These are phyloP conservation scores for Mohoua ochrocephala DNA, from an alignment of 2,113 vertebrate genomes.

Conservation along the genomic window DNA sequence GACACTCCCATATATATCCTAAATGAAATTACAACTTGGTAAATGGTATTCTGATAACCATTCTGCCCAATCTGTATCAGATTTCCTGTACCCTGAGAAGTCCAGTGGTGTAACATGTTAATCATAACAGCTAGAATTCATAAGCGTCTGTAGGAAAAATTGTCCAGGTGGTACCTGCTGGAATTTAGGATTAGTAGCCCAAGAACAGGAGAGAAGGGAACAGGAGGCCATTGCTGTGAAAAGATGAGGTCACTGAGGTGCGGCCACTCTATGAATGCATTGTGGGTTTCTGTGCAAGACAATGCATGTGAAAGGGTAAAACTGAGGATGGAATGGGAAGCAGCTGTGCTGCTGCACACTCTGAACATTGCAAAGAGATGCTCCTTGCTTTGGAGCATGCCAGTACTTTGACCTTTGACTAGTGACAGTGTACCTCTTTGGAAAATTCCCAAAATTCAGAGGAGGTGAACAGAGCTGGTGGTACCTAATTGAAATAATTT, in stretches of 20 bases:
- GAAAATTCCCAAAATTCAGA: not conserved
- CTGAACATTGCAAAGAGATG: not conserved
- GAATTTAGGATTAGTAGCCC: not conserved
- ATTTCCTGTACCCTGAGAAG: not conserved
- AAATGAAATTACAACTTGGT: not conserved
- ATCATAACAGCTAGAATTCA: not conserved
- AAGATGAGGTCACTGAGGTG: not conserved
- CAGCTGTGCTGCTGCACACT: not conserved
- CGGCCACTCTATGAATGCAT: not conserved
- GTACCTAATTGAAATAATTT: not conserved
- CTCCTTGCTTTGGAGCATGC: not conserved
- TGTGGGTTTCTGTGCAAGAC: not conserved
- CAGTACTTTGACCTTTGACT: not conserved
- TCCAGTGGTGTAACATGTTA: not conserved
- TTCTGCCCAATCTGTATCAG: not conserved
- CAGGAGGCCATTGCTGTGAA: not conserved
- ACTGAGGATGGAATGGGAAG: not conserved
- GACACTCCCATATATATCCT: not conserved
- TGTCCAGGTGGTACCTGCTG: not conserved
- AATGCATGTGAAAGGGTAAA: not conserved
- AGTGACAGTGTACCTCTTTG: not conserved
- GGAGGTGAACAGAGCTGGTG: not conserved
- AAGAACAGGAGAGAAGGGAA: not conserved
- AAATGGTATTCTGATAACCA: not conserved
- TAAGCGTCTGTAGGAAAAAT: not conserved